These are phyloP conservation scores for Octopus sinensis DNA, from an alignment of 1,140 invertebrate genomes.

Conservation along the genomic window DNA sequence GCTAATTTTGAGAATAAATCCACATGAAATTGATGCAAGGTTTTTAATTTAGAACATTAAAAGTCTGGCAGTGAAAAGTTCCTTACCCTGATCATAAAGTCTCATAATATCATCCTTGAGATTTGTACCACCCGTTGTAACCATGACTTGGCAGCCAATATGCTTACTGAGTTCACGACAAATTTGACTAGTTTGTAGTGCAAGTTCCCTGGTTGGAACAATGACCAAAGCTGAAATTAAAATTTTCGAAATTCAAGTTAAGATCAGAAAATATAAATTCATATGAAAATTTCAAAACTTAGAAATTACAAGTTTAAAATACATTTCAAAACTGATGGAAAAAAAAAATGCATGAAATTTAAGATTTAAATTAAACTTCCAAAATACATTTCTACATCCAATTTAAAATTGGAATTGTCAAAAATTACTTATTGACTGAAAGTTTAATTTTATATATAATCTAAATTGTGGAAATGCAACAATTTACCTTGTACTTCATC, in stretches of 20 bases:
- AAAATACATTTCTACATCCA: too few relatives aligned
- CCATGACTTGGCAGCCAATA: slow-evolving; percentile 75
- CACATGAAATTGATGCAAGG: too few relatives aligned
- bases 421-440: too few relatives aligned
- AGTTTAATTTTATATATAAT: background rate
- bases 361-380: too few relatives aligned
- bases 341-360: too few relatives aligned
- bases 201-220: slow-evolving; percentile 97
- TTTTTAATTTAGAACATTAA: too few relatives aligned
- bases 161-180: slow-evolving; percentile 96
- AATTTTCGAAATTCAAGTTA: background rate
- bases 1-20: too few relatives aligned
- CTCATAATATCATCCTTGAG: slow-evolving; percentile 99
- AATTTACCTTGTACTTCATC: slow-evolving; percentile 67
- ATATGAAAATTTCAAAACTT: too few relatives aligned
- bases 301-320: too few relatives aligned
- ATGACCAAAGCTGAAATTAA: slow-evolving; percentile 81
- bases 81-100: slow-evolving; percentile 86
- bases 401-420: too few relatives aligned
- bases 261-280: background rate
- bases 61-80: background rate
- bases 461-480: background rate
- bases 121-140: slow-evolving; percentile 97
- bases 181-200: slow-evolving; percentile 98
- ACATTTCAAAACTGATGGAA: too few relatives aligned